phyloP scores from a whole-genome alignment of 2,113 vertebrate species.

The zebrafish (Danio rerio) region DNA sequence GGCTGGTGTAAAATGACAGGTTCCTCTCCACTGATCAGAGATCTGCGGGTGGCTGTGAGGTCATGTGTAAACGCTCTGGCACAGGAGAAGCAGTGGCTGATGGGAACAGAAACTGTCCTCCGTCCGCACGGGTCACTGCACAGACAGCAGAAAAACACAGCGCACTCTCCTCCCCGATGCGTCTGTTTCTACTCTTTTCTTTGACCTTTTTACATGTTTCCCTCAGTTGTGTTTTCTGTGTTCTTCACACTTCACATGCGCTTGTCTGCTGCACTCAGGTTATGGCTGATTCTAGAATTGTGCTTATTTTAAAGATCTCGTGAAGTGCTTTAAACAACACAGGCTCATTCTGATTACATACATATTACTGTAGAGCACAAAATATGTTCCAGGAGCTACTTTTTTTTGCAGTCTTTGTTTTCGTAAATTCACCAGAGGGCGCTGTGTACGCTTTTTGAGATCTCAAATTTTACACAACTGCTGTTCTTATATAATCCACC shows the following conservation, averaged over 20 bases:
- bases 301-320: no score
- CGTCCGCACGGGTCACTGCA: conserved; percentile 61
- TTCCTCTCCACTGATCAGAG: conserved; percentile 58
- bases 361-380: no score
- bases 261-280: not conserved
- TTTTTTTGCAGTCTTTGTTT: no score
- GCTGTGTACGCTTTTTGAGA: no score
- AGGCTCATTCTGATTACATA: no score
- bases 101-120: conserved; percentile 51
- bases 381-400: no score
- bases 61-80: conserved; percentile 63
- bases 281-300: no score
- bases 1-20: conserved; percentile 66
- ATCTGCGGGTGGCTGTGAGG: conserved; percentile 58
- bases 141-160: conserved; percentile 57
- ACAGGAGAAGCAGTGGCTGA: not conserved
- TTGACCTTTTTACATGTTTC: conserved; percentile 11
- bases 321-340: no score
- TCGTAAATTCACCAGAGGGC: no score
- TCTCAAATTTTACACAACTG: no score
- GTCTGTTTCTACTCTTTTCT: not conserved
- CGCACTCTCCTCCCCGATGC: conserved; percentile 40
- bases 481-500: no score
- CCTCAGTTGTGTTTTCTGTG: not conserved
- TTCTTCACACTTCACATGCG: not conserved